Conservation (phyloP, 2,888 invertebrate species). For the Euplagia quadripunctaria region DNA sequence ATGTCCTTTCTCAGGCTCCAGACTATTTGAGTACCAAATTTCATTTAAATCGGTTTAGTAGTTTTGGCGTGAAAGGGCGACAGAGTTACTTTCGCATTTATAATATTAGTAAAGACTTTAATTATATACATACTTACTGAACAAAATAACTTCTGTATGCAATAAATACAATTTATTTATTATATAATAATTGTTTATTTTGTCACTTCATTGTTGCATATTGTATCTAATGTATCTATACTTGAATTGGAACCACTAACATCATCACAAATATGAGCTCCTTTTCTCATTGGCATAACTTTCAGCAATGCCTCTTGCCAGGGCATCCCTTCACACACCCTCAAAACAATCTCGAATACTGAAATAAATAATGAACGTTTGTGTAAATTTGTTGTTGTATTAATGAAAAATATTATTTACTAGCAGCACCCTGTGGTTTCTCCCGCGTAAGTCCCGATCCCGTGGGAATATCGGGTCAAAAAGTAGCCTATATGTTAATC, state of each 20-base stretch:
- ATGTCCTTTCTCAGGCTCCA: too few relatives aligned
- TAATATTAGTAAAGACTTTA: too few relatives aligned
- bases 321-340: conserved; percentile 91
- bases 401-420: too few relatives aligned
- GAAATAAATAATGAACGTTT: conserved; percentile 8
- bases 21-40: too few relatives aligned
- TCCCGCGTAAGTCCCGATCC: too few relatives aligned
- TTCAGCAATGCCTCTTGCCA: conserved; percentile 94
- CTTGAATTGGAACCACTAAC: conserved; percentile 63
- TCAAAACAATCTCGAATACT: conserved; percentile 95
- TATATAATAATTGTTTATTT: conserved; percentile 37
- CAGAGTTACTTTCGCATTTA: too few relatives aligned
- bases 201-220: conserved; percentile 61
- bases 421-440: too few relatives aligned
- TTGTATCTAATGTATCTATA: conserved; percentile 51
- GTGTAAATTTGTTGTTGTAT: neutral
- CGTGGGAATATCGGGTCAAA: too few relatives aligned
- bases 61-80: too few relatives aligned
- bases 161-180: conserved; percentile 18
- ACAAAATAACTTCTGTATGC: conserved; percentile 6
- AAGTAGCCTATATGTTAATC: too few relatives aligned
- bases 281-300: conserved; percentile 93
- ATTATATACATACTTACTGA: neutral
- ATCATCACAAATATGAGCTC: conserved; percentile 84
- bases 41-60: too few relatives aligned